These are phyloP conservation scores for Archips crataeganus DNA, from an alignment of 2,888 invertebrate genomes.

Conservation along the genomic window DNA sequence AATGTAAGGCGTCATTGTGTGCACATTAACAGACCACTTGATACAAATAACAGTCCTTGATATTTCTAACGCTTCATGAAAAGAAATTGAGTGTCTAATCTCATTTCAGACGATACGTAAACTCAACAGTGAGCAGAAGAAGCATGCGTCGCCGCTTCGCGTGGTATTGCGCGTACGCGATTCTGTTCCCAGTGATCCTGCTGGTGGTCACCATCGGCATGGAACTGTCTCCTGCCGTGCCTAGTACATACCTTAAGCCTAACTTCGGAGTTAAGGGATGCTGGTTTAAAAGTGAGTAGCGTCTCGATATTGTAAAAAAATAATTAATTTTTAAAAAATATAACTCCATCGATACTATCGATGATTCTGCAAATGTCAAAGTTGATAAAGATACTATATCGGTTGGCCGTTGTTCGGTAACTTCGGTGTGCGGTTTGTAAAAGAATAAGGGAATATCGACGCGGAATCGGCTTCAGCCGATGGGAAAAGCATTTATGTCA, in stretches of 20 bases:
- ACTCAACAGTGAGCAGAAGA: conserved; percentile 69
- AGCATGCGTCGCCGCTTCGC: conserved; percentile 82
- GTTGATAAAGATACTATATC: too few species aligned
- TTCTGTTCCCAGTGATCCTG: conserved; percentile 81
- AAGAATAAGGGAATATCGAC: too few species aligned
- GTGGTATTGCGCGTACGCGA: conserved; percentile 86
- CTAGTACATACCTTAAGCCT: conserved; percentile 85
- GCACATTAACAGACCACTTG: too few species aligned
- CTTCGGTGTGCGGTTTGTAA: too few species aligned
- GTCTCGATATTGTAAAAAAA: background rate
- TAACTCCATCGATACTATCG: too few species aligned
- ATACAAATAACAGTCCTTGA: too few species aligned
- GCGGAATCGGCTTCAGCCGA: too few species aligned
- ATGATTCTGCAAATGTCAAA: too few species aligned
- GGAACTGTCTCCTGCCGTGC: conserved; percentile 87
- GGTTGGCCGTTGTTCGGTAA: too few species aligned
- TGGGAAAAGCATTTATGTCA: too few species aligned
- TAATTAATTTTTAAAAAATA: too few species aligned
- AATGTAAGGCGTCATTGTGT: too few species aligned
- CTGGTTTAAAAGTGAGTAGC: conserved; percentile 87
- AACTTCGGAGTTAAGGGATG: conserved; percentile 86
- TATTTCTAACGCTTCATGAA: background rate
- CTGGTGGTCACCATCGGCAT: conserved; percentile 84
- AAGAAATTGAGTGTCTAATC: background rate
- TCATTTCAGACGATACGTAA: conserved; percentile 66